phyloP scores from a whole-genome alignment of 2,797 vertebrate species.

The Luscinia luscinia region DNA sequence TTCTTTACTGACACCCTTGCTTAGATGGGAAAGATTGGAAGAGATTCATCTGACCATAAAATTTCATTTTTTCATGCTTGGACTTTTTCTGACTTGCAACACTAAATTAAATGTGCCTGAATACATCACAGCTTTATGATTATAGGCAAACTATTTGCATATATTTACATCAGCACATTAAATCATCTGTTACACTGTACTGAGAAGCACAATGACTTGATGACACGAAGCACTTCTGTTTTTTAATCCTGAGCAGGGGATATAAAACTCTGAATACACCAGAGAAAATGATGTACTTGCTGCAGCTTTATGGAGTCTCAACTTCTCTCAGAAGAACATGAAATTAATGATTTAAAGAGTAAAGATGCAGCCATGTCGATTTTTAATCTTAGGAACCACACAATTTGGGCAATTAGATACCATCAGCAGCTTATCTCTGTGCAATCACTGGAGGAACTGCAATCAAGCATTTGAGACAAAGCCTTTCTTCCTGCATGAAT shows the following conservation, averaged over 20 bases:
- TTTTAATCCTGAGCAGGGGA: not conserved
- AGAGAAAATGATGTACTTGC: not conserved
- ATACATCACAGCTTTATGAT: not conserved
- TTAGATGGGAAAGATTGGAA: not conserved
- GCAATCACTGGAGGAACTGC: not conserved
- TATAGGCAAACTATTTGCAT: not conserved
- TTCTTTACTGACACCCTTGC: not conserved
- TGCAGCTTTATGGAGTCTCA: not conserved
- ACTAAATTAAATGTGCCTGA: not conserved
- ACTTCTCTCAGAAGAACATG: not conserved
- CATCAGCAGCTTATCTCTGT: not conserved
- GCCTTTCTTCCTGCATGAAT: conserved; percentile 5
- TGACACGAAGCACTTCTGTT: not conserved
- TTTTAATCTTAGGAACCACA: not conserved
- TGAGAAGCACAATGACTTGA: not conserved
- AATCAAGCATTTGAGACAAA: conserved; percentile 24
- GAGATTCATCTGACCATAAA: not conserved
- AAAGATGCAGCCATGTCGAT: not conserved
- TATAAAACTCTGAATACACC: not conserved
- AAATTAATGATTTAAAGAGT: conserved; percentile 11
- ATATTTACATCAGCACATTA: not conserved
- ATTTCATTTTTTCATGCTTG: not conserved
- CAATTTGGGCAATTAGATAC: conserved; percentile 8
- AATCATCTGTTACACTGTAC: not conserved
- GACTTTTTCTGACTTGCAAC: not conserved